Conservation (phyloP, 2,113 vertebrate genomes). For the Fregetta grallaria region DNA sequence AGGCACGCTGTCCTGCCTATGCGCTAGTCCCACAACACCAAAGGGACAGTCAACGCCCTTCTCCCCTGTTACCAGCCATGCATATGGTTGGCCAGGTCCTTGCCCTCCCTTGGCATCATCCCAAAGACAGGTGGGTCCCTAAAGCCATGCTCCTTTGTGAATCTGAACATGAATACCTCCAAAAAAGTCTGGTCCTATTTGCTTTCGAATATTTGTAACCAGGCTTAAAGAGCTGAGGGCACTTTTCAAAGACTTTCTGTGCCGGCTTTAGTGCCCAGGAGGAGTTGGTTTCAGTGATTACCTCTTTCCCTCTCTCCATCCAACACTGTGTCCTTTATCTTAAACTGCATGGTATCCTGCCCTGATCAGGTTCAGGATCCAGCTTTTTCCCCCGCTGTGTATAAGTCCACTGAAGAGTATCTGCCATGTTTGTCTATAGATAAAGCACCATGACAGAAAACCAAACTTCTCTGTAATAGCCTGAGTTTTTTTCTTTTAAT, state of each 20-base stretch:
- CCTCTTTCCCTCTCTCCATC: not conserved
- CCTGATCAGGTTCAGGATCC: not conserved
- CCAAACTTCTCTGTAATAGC: not conserved
- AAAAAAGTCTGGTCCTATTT: not conserved
- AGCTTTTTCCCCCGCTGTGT: not conserved
- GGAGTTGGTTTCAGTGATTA: not conserved
- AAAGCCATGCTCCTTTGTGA: rapidly evolving
- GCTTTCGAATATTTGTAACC: not conserved
- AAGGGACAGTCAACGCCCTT: not conserved
- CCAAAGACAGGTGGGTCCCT: not conserved
- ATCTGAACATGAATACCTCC: not conserved
- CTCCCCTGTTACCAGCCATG: too few species aligned
- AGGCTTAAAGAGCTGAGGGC: not conserved
- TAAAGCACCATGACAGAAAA: not conserved
- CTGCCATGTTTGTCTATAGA: not conserved
- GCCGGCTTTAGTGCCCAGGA: not conserved
- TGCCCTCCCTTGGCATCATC: not conserved
- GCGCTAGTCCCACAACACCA: not conserved
- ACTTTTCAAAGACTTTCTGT: not conserved
- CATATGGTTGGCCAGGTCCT: not conserved
- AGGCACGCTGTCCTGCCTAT: not conserved
- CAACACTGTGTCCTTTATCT: not conserved
- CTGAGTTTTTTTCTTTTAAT: not conserved
- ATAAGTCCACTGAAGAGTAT: not conserved
- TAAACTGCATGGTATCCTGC: not conserved